Evolutionary conservation across 2,888 invertebrate genomes (phyloP).

Genomic region (Lycaena phlaeas): DNA sequence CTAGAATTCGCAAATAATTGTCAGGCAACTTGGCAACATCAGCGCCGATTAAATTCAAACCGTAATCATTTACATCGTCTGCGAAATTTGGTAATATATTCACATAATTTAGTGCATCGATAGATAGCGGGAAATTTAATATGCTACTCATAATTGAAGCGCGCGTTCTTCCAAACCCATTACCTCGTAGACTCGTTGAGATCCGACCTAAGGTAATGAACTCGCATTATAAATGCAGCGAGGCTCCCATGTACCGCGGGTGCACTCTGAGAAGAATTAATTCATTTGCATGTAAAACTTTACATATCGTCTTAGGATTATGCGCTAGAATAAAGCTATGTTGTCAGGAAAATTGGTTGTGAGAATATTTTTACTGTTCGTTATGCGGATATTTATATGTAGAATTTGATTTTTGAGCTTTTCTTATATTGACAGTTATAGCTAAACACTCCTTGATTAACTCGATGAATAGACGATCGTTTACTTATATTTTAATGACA

Average conservation of each 20-base stretch:
- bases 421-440: too few species aligned
- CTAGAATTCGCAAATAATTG: too few species aligned
- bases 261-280: slow-evolving; percentile 63
- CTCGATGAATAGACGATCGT: too few species aligned
- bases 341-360: slow-evolving; percentile 8
- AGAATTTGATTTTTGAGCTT: too few species aligned
- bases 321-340: slow-evolving; percentile 34
- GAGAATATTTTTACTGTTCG: neutral
- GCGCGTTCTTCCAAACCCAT: slow-evolving; percentile 66
- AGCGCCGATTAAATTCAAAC: too few species aligned
- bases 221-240: slow-evolving; percentile 71
- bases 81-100: too few species aligned
- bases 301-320: slow-evolving; percentile 49
- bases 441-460: too few species aligned
- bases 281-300: slow-evolving; percentile 72
- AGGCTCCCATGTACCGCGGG: slow-evolving; percentile 53
- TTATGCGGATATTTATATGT: too few species aligned
- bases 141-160: slow-evolving; percentile 64
- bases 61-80: too few species aligned
- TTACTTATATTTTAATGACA: too few species aligned
- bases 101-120: slow-evolving; percentile 18
- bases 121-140: slow-evolving; percentile 54
- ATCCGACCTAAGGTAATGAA: slow-evolving; percentile 60
- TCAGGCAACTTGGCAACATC: too few species aligned
- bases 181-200: slow-evolving; percentile 45